Conservation (phyloP, 2,888 invertebrate species). For the Cryptocephalus primarius region DNA sequence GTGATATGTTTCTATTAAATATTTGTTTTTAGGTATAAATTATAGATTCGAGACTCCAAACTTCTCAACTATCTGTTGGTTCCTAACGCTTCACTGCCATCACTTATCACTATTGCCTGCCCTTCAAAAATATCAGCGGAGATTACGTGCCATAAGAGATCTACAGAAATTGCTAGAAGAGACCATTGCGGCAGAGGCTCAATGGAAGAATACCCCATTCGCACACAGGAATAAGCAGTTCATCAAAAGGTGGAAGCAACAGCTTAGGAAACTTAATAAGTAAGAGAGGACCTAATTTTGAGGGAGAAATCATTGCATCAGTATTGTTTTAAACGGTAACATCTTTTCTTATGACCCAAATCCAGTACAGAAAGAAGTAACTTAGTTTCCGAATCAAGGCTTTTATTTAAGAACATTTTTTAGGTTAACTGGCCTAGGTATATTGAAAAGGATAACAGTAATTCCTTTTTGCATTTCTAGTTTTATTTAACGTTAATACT, state of each 20-base stretch:
- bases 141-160: conserved; percentile 68
- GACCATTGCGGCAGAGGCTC: conserved; percentile 65
- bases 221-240: conserved; percentile 72
- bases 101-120: conserved; percentile 86
- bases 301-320: too few relatives aligned
- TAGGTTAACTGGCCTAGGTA: too few relatives aligned
- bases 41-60: conserved; percentile 69
- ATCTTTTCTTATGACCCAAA: too few relatives aligned
- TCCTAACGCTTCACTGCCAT: conserved; percentile 87
- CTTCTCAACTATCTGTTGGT: conserved; percentile 96
- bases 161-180: conserved; percentile 82
- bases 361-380: too few relatives aligned
- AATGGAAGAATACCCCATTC: conserved; percentile 69
- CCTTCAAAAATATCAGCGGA: conserved; percentile 70
- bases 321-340: too few relatives aligned
- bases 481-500: too few relatives aligned
- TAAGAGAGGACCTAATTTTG: too few relatives aligned
- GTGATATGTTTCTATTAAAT: too few relatives aligned
- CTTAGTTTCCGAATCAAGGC: too few relatives aligned
- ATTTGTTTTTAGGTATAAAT: conserved; percentile 35
- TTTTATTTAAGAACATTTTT: too few relatives aligned
- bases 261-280: conserved; percentile 66
- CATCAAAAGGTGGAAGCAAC: conserved; percentile 77
- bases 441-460: too few relatives aligned
- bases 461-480: too few relatives aligned